Conservation (phyloP, 2,888 invertebrate species). For the Melanophora roralis region DNA sequence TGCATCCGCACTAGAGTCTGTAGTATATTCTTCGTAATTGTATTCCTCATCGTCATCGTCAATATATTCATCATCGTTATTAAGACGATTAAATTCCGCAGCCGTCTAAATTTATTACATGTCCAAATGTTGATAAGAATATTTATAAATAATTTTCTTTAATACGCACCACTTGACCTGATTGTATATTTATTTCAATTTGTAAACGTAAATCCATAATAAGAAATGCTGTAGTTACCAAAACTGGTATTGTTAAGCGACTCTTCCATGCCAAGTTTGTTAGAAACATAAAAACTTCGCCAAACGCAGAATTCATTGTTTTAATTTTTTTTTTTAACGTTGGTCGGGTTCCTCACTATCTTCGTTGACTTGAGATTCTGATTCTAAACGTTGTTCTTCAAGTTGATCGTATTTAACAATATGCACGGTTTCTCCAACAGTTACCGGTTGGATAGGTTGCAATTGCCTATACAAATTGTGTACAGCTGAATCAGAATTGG, state of each 20-base stretch:
- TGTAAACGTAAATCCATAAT: slow-evolving; percentile 83
- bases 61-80: slow-evolving; percentile 68
- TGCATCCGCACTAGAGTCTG: slow-evolving; percentile 65
- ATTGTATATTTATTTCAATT: slow-evolving; percentile 82
- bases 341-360: slow-evolving; percentile 18
- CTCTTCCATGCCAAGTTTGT: slow-evolving; percentile 85
- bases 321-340: neutral
- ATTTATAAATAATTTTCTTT: neutral
- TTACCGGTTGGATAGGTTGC: slow-evolving; percentile 78
- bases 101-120: slow-evolving; percentile 68
- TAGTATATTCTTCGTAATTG: slow-evolving; percentile 64
- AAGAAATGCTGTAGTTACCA: slow-evolving; percentile 82
- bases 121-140: neutral
- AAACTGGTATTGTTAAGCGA: slow-evolving; percentile 82
- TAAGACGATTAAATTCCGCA: slow-evolving; percentile 70
- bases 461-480: slow-evolving; percentile 77
- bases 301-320: slow-evolving; percentile 76
- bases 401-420: slow-evolving; percentile 79
- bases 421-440: slow-evolving; percentile 78
- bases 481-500: slow-evolving; percentile 70
- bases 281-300: slow-evolving; percentile 81
- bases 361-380: slow-evolving; percentile 58
- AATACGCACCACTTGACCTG: slow-evolving; percentile 73
- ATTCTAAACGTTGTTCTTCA: slow-evolving; percentile 67
- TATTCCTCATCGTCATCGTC: slow-evolving; percentile 68